Evolutionary conservation across 2,797 vertebrate species (phyloP).

Genomic region (Spea hammondii): DNA sequence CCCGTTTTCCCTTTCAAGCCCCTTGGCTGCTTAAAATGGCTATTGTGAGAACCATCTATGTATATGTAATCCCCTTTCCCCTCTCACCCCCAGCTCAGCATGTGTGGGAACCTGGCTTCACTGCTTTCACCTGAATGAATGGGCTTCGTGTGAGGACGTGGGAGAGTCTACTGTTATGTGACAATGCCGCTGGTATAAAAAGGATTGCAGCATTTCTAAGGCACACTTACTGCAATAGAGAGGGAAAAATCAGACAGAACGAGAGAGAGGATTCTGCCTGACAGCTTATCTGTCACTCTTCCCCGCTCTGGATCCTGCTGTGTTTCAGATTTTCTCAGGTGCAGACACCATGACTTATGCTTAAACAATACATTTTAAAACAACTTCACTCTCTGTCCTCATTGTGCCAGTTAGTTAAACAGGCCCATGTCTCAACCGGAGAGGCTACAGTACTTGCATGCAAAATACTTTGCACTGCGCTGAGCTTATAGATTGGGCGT

Average conservation of each 20-base stretch:
- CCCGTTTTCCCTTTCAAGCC: neutral
- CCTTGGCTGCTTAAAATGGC: neutral
- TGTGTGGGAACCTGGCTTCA: constrained; percentile 40
- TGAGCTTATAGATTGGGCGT: constrained; percentile 25
- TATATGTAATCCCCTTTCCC: constrained; percentile 22
- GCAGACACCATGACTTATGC: constrained; percentile 49
- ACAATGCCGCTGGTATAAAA: constrained; percentile 26
- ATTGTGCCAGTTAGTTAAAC: constrained; percentile 50
- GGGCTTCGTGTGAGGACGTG: constrained; percentile 32
- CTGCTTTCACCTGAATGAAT: constrained; percentile 45
- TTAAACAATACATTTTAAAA: constrained; percentile 51
- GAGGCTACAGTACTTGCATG: constrained; percentile 35
- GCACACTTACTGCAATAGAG: constrained; percentile 28
- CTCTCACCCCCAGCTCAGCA: neutral
- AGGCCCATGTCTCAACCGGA: constrained; percentile 27
- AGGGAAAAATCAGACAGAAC: neutral
- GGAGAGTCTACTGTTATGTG: constrained; percentile 38
- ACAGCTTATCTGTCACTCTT: constrained; percentile 48
- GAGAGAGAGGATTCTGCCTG: constrained; percentile 24
- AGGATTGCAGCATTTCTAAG: constrained; percentile 30
- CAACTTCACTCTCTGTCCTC: constrained; percentile 42
- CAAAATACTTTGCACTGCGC: constrained; percentile 37
- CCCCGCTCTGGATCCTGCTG: constrained; percentile 37
- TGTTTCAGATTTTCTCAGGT: constrained; percentile 45
- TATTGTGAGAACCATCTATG: constrained; percentile 13